These are phyloP conservation scores for Luperina nickerlii DNA, from an alignment of 2,888 invertebrate genomes.

Conservation along the genomic window DNA sequence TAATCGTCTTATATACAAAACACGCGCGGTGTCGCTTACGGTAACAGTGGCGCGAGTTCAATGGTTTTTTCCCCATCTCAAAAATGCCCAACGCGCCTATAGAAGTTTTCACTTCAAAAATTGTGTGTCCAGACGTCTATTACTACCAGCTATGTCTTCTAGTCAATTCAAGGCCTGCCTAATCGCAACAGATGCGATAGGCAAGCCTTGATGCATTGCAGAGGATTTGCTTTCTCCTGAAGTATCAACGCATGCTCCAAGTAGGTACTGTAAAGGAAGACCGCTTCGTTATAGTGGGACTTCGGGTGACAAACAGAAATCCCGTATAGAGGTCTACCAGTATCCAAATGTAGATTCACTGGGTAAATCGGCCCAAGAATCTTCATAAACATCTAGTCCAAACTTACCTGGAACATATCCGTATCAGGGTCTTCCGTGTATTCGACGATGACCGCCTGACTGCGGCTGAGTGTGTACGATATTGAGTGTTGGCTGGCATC, in stretches of 20 bases:
- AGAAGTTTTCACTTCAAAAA: too few species aligned
- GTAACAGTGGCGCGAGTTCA: too few species aligned
- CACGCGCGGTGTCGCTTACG: too few species aligned
- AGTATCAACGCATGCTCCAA: neutral
- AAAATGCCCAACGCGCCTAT: too few species aligned
- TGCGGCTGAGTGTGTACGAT: constrained; percentile 98
- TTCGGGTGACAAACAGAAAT: neutral
- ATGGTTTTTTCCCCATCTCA: too few species aligned
- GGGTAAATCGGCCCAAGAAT: neutral
- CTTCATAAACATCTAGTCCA: neutral
- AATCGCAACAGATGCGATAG: neutral
- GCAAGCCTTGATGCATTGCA: neutral
- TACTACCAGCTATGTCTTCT: neutral
- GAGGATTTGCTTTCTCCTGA: neutral
- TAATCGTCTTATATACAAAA: too few species aligned
- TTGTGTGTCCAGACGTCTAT: too few species aligned
- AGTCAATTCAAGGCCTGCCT: neutral
- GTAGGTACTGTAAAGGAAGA: neutral
- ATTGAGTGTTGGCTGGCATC: constrained; percentile 98
- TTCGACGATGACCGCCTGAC: constrained; percentile 99
- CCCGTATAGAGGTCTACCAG: neutral
- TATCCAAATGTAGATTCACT: neutral
- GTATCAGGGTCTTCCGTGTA: constrained; percentile 98
- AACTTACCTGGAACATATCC: constrained; percentile 99
- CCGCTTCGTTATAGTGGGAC: neutral